Evolutionary conservation across 2,797 vertebrate genomes (phyloP).

Genomic region (Artibeus lituratus): DNA sequence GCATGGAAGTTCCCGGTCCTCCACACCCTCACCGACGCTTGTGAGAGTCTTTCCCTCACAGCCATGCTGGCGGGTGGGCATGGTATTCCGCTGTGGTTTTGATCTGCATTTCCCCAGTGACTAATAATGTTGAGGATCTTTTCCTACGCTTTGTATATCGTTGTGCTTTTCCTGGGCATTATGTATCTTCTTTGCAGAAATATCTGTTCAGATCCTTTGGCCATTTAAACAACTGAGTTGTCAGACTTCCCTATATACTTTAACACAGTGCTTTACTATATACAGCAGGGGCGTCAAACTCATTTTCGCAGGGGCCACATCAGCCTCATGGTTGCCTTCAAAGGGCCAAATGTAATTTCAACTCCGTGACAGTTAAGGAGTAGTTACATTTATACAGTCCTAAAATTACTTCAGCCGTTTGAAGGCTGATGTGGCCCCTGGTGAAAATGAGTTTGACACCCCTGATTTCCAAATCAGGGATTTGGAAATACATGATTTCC

Average conservation of each 20-base stretch:
- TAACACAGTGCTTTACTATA: background rate
- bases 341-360: too few relatives aligned
- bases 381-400: too few relatives aligned
- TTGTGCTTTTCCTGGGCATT: background rate
- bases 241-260: background rate
- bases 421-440: too few relatives aligned
- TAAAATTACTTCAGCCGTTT: too few relatives aligned
- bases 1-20: background rate
- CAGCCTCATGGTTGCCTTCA: too few relatives aligned
- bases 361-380: too few relatives aligned
- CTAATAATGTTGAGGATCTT: background rate
- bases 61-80: background rate
- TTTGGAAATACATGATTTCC: background rate
- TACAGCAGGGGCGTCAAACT: background rate
- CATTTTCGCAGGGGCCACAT: too few relatives aligned
- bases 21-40: background rate
- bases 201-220: background rate
- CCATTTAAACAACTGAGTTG: background rate
- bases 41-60: background rate
- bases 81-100: background rate
- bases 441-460: too few relatives aligned
- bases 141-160: background rate
- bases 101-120: background rate
- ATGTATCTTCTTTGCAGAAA: background rate
- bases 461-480: too few relatives aligned